phyloP scores from a whole-genome alignment of 2,113 vertebrate genomes.

The Lethenteron reissneri region DNA sequence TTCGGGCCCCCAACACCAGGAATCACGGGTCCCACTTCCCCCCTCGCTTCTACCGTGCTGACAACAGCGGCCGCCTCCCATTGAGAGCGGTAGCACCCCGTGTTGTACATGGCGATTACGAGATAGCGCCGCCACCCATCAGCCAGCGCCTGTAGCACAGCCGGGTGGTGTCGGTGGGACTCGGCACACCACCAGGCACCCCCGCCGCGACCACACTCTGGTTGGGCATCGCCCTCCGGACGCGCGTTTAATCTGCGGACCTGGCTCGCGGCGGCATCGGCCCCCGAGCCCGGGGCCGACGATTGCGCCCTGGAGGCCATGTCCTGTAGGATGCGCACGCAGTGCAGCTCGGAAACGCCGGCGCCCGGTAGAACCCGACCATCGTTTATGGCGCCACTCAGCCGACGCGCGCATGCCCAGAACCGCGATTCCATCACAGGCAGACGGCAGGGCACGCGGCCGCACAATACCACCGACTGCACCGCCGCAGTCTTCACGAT shows the following conservation, averaged over 20 bases:
- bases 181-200: no score
- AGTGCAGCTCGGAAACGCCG: not conserved
- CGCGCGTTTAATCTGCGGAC: no score
- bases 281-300: not conserved
- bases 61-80: no score
- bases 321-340: not conserved
- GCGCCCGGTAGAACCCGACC: not conserved
- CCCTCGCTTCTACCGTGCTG: not conserved
- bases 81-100: not conserved
- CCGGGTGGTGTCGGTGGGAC: not conserved
- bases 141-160: constrained; percentile 1
- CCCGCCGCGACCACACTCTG: no score
- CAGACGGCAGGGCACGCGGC: not conserved
- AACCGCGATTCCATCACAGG: not conserved
- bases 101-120: not conserved
- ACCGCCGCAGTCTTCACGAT: not conserved
- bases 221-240: no score
- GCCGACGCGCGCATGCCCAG: not conserved
- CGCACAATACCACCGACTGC: not conserved
- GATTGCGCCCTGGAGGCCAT: not conserved
- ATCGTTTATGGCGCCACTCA: not conserved
- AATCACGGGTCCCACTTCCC: not conserved
- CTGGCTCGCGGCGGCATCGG: not conserved
- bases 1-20: not conserved
- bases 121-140: not conserved